phyloP scores from a whole-genome alignment of 2,888 invertebrate species.

The Rhorus exstirpatorius region DNA sequence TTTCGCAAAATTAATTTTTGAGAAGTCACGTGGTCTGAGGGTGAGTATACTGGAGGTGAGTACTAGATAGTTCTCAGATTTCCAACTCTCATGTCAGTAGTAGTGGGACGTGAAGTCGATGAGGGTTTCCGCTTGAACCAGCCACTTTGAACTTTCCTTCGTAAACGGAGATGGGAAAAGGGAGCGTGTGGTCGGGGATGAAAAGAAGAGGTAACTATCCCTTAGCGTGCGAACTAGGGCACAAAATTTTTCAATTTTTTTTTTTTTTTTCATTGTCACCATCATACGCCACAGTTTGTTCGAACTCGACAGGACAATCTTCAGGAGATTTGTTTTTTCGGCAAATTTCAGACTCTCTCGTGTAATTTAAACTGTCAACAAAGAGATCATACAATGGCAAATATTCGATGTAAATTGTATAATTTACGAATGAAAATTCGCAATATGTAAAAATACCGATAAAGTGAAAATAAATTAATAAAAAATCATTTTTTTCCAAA shows the following conservation, averaged over 20 bases:
- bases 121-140: slow-evolving; percentile 59
- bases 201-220: slow-evolving; percentile 7
- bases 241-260: slow-evolving; percentile 17
- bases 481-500: not conserved
- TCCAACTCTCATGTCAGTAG: slow-evolving; percentile 22
- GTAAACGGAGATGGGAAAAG: slow-evolving; percentile 46
- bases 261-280: not conserved
- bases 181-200: not conserved
- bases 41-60: slow-evolving; percentile 10
- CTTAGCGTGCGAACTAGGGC: slow-evolving; percentile 45
- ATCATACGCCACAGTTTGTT: not conserved
- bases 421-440: not conserved
- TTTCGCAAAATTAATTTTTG: not conserved
- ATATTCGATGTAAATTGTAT: slow-evolving; percentile 1
- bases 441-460: not conserved
- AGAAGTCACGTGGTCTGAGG: not conserved
- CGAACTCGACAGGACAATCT: not conserved
- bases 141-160: slow-evolving; percentile 59
- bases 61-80: slow-evolving; percentile 20
- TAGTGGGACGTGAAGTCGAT: slow-evolving; percentile 43
- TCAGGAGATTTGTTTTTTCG: not conserved
- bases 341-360: not conserved
- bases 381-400: slow-evolving; percentile 38
- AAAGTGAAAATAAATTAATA: no score
- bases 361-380: slow-evolving; percentile 10